Evolutionary conservation across 2,888 invertebrate species (phyloP), one percentile per base, ranked within the genome.

Genomic region (Pristionchus exspectatus): DNA sequence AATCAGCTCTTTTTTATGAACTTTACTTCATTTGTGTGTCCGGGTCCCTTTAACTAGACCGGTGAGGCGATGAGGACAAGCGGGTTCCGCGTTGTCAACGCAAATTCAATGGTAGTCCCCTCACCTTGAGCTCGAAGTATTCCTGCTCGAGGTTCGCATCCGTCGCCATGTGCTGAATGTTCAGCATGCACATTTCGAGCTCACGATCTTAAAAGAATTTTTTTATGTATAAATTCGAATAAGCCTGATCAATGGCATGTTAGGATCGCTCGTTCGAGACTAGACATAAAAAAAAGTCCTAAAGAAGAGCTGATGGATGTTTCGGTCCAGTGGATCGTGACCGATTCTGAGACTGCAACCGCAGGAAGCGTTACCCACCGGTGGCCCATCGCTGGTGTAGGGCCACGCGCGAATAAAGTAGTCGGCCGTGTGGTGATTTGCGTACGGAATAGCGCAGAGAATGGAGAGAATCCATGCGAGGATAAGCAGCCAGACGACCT

Each of bases 101-200:
- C n/a, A 27, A 69, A 30, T 69, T 9, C 3, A 18, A 81, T n/a
- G 1, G 0, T 74, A 2, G 2, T 33, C 2, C 21, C 38, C 74
- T 38, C 7, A 87, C 87, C 74, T 88, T 88, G 30, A 88, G 50
- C 38, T 88, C 87, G n/a, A 88, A 88, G 24, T 88, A 88, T 56
- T 88, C 87, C 33, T 56, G 54, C 24, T 88, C 87, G 30, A 88
- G 54, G 18, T 88, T 74, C 21, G 27, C 21, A 69, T 88, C 74
- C 7, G 38, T 30, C 7, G 87, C 87, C 87, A 88, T 88, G 44
- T 88, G 72, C 54, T 88, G 87, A 54, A 88, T 88, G 87, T 88
- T 88, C 21, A 93, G 74, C 93, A 93, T 93, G 81, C 93, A 93
- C 89, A 93, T 90, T 93, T 93, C 16, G 92, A 92, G 21, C 91